Evolutionary conservation across 2,113 vertebrate species (phyloP).

Genomic region (Rissa tridactyla): DNA sequence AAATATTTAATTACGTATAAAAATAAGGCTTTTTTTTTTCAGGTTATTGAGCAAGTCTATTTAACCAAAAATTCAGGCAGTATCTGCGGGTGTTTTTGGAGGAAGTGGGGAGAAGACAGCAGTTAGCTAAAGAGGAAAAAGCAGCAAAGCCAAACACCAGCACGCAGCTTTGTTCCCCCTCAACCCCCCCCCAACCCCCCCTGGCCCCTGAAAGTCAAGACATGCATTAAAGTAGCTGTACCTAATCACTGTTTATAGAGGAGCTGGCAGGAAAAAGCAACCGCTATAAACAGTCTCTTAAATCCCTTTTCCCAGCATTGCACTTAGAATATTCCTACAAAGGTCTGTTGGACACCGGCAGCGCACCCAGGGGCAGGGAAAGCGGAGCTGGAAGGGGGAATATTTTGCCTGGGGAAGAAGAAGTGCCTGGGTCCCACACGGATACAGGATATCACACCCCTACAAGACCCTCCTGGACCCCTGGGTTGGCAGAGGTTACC

Average conservation of each 20-base stretch:
- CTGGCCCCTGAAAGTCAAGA: not conserved
- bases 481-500: not conserved
- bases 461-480: rapidly evolving
- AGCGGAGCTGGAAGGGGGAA: not conserved
- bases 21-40: not conserved
- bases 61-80: not conserved
- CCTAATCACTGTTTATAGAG: not conserved
- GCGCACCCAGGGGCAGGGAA: rapidly evolving
- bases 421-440: rapidly evolving
- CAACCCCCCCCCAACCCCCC: no score
- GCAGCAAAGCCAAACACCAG: not conserved
- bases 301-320: not conserved
- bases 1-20: not conserved
- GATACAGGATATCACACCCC: rapidly evolving
- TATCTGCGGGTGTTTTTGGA: not conserved
- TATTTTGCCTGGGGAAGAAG: no score
- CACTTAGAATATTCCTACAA: not conserved
- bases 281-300: not conserved
- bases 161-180: rapidly evolving
- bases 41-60: not conserved
- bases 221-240: not conserved
- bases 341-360: not conserved
- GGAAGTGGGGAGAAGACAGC: not conserved
- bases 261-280: not conserved
- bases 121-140: not conserved